Percentiles rank a stretch among this genome's conserved stretches.
phyloP scores from a whole-genome alignment of 1,140 invertebrate genomes.

The Xylocopa sonorina region DNA sequence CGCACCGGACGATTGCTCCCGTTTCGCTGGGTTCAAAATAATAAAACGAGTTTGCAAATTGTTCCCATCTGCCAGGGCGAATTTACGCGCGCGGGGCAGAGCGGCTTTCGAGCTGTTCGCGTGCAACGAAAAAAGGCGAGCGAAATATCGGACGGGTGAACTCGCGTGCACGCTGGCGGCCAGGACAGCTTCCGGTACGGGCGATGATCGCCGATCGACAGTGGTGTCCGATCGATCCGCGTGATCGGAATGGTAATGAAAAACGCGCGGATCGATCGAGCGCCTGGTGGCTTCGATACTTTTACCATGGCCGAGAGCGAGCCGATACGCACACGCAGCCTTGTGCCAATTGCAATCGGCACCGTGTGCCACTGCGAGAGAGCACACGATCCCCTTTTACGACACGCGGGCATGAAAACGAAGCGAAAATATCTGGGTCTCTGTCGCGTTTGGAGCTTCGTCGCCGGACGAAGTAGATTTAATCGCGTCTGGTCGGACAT shows the following conservation, averaged over 20 bases:
- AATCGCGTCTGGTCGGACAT: not conserved
- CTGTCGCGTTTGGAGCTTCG: conserved; percentile 5
- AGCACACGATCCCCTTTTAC: conserved; percentile 63
- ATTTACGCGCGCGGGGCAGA: not conserved
- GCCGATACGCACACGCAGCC: conserved; percentile 67
- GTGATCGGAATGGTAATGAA: conserved; percentile 54
- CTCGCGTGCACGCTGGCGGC: not conserved
- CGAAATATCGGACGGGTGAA: not conserved
- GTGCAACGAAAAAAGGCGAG: not conserved
- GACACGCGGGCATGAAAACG: conserved; percentile 55
- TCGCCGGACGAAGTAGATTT: not conserved
- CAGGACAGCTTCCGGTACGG: not conserved
- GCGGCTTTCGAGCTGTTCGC: not conserved
- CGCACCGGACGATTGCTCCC: too few relatives aligned
- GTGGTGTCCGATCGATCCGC: conserved; percentile 23
- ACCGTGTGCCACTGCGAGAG: conserved; percentile 47
- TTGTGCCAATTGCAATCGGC: conserved; percentile 69
- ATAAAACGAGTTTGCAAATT: not conserved
- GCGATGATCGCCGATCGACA: conserved; percentile 40
- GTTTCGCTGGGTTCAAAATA: too few relatives aligned
- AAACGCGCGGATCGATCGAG: conserved; percentile 21
- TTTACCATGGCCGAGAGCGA: conserved; percentile 65
- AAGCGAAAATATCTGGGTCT: conserved; percentile 50
- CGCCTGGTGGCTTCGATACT: conserved; percentile 55
- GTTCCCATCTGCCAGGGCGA: not conserved